Percentiles rank a stretch among this genome's conserved stretches.
Evolutionary conservation across 2,888 invertebrate genomes (phyloP).

Genomic region (Sympetrum striolatum): DNA sequence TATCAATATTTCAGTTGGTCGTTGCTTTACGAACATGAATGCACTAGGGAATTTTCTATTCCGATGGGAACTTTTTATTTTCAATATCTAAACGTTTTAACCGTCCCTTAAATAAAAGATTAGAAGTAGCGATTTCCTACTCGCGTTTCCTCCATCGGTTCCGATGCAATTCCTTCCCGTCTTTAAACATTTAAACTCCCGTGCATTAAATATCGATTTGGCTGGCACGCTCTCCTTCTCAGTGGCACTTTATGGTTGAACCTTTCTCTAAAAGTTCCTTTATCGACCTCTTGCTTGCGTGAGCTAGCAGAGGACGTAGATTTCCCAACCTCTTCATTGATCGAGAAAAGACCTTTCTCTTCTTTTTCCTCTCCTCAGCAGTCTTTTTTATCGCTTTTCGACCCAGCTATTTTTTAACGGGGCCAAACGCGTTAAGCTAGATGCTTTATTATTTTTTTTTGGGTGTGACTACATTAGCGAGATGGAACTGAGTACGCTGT

Average conservation of each 20-base stretch:
- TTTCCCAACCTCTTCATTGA: slow-evolving; percentile 13
- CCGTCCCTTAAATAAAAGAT: no score
- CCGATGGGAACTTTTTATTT: no score
- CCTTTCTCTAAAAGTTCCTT: background rate
- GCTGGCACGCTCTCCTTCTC: background rate
- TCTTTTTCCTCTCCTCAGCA: background rate
- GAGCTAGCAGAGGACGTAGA: background rate
- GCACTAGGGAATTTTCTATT: no score
- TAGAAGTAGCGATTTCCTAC: no score
- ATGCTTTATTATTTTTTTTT: background rate
- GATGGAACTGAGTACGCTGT: background rate
- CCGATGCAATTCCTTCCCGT: no score
- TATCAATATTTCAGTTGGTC: no score
- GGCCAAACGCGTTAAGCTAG: background rate
- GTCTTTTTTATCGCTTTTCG: slow-evolving; percentile 4
- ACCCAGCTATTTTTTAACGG: background rate
- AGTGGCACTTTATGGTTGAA: background rate
- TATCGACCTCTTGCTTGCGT: background rate
- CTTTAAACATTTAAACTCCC: no score
- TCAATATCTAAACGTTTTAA: no score
- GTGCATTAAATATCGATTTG: no score
- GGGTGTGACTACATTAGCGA: background rate
- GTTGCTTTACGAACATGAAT: no score
- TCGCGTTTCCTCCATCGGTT: no score
- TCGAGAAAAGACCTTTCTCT: background rate